These are phyloP conservation scores for Triplophysa yarkandensis DNA, from an alignment of 2,797 vertebrate species.

Conservation along the genomic window DNA sequence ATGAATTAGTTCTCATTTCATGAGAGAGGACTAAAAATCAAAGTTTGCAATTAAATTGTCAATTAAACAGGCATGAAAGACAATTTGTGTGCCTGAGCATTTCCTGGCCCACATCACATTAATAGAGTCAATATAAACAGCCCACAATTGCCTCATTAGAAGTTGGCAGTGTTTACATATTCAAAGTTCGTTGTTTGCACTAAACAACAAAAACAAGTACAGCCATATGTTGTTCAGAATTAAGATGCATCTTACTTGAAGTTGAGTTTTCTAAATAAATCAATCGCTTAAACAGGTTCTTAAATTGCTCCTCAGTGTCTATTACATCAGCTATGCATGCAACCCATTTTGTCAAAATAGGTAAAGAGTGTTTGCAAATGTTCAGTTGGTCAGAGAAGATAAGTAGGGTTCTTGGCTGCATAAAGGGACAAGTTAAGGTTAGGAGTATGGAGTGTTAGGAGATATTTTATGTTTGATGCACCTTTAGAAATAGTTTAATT, in stretches of 20 bases:
- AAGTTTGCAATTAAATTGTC: background rate
- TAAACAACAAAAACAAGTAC: background rate
- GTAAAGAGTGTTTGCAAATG: conserved; percentile 5
- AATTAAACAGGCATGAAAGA: conserved; percentile 13
- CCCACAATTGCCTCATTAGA: conserved; percentile 14
- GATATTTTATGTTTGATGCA: too few relatives aligned
- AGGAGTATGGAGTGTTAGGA: background rate
- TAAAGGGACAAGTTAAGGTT: background rate
- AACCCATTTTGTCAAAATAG: conserved; percentile 10
- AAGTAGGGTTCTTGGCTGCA: background rate
- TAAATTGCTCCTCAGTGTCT: conserved; percentile 15
- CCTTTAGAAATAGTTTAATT: too few relatives aligned
- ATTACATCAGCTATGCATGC: background rate
- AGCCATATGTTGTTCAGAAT: background rate
- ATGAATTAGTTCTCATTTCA: background rate
- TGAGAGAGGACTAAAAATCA: background rate
- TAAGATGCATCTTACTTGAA: background rate
- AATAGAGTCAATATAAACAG: conserved; percentile 1
- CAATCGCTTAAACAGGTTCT: background rate
- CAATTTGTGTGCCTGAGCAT: background rate
- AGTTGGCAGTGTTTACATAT: conserved; percentile 9
- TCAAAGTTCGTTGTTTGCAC: conserved; percentile 8
- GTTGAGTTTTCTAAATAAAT: conserved; percentile 13
- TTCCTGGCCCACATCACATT: background rate
- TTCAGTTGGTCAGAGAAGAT: background rate